Conservation (phyloP, 2,797 vertebrate species). For the Cetoscarus ocellatus region DNA sequence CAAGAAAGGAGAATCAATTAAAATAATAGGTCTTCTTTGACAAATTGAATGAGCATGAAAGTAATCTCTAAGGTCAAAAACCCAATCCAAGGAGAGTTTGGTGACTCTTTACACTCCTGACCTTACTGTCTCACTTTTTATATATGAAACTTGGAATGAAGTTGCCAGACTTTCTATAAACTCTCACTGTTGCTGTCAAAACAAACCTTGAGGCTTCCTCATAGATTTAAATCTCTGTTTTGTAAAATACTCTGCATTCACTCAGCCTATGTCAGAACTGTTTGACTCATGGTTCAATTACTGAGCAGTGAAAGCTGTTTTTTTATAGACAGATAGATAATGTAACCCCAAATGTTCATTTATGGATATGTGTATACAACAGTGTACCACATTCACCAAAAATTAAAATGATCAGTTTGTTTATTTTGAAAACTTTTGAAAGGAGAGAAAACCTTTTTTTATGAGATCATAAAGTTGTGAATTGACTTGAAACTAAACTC, state of each 20-base stretch:
- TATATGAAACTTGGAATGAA: constrained; percentile 38
- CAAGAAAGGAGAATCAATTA: neutral
- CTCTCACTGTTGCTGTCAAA: constrained; percentile 44
- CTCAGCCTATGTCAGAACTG: constrained; percentile 11
- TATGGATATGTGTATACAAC: neutral
- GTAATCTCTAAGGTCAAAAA: constrained; percentile 5
- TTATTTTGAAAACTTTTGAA: no score
- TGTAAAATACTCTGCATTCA: constrained; percentile 37
- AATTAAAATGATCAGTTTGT: no score
- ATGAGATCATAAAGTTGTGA: no score
- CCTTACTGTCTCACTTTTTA: neutral
- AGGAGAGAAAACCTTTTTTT: no score
- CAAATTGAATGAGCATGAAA: constrained; percentile 4
- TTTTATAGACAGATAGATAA: neutral
- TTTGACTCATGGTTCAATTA: constrained; percentile 15
- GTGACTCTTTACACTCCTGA: constrained; percentile 6
- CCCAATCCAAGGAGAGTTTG: constrained; percentile 15
- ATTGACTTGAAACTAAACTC: no score
- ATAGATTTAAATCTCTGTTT: constrained; percentile 28
- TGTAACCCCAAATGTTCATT: constrained; percentile 4
- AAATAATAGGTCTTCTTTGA: constrained; percentile 1
- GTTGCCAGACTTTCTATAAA: constrained; percentile 16
- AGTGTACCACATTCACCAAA: no score
- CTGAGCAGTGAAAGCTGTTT: constrained; percentile 4
- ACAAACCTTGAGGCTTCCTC: constrained; percentile 38